These are phyloP conservation scores for Reticulitermes speratus DNA, from an alignment of 1,140 invertebrate genomes.

Conservation along the genomic window DNA sequence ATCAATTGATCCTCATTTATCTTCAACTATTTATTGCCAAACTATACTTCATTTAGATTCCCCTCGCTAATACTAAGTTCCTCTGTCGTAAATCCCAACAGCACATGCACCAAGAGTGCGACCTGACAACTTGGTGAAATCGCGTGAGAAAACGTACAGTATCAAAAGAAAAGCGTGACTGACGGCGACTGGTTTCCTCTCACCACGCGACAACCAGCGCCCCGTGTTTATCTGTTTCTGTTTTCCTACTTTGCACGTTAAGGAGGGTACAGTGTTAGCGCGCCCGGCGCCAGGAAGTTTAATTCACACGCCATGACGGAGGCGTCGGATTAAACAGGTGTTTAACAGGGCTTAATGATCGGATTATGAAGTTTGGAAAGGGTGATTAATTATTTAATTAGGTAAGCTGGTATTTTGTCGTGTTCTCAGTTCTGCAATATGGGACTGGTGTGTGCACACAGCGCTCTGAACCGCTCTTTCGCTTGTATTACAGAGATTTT, in stretches of 20 bases:
- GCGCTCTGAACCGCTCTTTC: not conserved
- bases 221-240: not conserved
- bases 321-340: not conserved
- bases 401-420: not conserved
- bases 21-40: too few species aligned
- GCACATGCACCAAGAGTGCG: too few species aligned
- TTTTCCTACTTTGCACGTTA: not conserved
- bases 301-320: not conserved
- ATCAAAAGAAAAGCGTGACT: too few species aligned
- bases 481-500: not conserved
- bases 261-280: not conserved
- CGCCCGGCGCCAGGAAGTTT: not conserved
- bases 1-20: too few species aligned
- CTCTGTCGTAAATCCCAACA: too few species aligned
- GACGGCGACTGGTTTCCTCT: too few species aligned
- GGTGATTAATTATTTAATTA: conserved; percentile 23
- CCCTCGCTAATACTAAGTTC: too few species aligned
- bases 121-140: too few species aligned
- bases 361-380: conserved; percentile 13
- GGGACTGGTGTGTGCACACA: not conserved
- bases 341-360: conserved; percentile 8
- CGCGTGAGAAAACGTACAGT: too few species aligned
- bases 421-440: not conserved
- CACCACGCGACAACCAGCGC: too few species aligned
- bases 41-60: too few species aligned